Evolutionary conservation across 2,113 vertebrate species (phyloP).

Genomic region (Camelus dromedarius): DNA sequence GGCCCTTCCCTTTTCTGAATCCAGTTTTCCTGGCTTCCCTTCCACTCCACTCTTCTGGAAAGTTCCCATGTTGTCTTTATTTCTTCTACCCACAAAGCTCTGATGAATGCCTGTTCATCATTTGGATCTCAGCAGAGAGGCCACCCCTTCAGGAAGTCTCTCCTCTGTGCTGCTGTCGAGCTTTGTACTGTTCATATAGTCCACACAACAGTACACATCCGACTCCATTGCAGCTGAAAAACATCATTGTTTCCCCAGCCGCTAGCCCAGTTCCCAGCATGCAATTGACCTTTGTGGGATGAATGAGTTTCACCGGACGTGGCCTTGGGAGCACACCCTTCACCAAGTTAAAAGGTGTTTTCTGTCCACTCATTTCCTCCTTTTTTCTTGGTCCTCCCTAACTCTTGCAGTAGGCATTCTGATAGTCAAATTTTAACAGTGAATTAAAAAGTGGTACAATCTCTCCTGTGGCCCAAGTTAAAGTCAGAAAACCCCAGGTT

Average conservation of each 20-base stretch:
- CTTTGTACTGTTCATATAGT: neutral
- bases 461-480: neutral
- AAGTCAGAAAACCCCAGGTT: neutral
- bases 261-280: neutral
- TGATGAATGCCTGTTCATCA: neutral
- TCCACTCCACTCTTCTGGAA: neutral
- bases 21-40: neutral
- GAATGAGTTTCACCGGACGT: neutral
- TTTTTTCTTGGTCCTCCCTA: neutral
- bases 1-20: neutral
- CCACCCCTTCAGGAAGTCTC: neutral
- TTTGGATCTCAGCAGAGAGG: neutral
- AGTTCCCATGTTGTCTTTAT: neutral
- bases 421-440: neutral
- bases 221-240: neutral
- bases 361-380: neutral
- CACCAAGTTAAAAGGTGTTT: neutral
- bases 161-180: neutral
- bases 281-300: neutral
- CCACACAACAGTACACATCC: neutral
- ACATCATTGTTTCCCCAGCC: neutral
- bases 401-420: neutral
- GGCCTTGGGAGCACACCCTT: neutral
- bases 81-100: neutral
- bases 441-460: neutral